These are phyloP conservation scores for Sipha flava DNA, from an alignment of 1,140 invertebrate genomes.

Conservation along the genomic window DNA sequence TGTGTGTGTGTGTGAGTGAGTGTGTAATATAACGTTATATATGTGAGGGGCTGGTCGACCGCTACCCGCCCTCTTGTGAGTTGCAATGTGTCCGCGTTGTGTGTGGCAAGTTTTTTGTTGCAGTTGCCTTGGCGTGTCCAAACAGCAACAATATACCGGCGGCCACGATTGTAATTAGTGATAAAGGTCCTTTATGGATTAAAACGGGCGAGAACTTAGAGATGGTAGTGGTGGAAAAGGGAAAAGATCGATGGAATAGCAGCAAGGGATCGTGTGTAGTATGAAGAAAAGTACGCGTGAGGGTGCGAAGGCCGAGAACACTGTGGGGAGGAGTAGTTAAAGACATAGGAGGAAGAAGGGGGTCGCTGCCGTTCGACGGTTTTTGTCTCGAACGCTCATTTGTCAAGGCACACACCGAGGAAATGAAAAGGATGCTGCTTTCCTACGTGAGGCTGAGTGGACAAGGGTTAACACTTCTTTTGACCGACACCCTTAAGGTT, in stretches of 20 bases:
- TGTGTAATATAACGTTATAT: not conserved
- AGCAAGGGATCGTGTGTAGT: not conserved
- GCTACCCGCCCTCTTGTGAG: not conserved
- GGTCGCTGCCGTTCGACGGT: constrained; percentile 11
- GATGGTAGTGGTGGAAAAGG: not conserved
- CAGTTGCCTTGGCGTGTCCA: not conserved
- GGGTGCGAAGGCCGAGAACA: not conserved
- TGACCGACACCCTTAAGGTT: constrained; percentile 33
- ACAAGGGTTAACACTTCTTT: constrained; percentile 27
- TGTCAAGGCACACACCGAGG: constrained; percentile 14
- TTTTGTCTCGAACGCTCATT: constrained; percentile 33
- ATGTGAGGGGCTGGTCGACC: not conserved
- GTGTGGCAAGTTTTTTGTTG: constrained; percentile 7
- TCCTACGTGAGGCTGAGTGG: not conserved
- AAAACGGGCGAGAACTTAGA: not conserved
- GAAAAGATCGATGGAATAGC: not conserved
- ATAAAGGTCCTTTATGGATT: constrained; percentile 30
- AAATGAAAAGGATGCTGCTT: not conserved
- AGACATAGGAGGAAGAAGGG: not conserved
- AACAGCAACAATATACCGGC: not conserved
- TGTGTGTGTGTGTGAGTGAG: no score
- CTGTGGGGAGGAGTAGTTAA: not conserved
- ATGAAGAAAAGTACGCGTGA: constrained; percentile 20
- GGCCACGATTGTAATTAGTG: constrained; percentile 27
- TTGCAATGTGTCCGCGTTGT: not conserved